Conservation (phyloP, 2,888 invertebrate genomes). For the Nemoura dubitans region DNA sequence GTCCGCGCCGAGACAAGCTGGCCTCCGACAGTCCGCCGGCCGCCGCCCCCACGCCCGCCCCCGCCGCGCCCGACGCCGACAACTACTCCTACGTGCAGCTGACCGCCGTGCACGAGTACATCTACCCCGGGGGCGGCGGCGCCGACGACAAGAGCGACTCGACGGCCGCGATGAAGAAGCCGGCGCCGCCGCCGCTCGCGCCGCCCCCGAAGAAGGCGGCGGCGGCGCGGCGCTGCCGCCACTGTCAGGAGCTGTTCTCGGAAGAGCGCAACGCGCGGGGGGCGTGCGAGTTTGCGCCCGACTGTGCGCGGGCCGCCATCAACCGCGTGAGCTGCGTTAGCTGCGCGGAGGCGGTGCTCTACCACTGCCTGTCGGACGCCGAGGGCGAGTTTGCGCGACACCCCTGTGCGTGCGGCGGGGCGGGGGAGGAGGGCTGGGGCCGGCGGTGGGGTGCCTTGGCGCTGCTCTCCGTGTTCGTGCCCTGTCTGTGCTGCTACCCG, state of each 20-base stretch:
- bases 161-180: conserved; percentile 73
- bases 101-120: conserved; percentile 85
- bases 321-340: conserved; percentile 85
- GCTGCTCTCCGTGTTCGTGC: conserved; percentile 85
- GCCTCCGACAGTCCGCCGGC: conserved; percentile 52
- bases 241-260: conserved; percentile 83
- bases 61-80: conserved; percentile 60
- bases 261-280: conserved; percentile 88
- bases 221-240: conserved; percentile 67
- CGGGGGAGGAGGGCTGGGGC: conserved; percentile 75
- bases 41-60: conserved; percentile 53
- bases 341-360: conserved; percentile 89
- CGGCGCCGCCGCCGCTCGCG: conserved; percentile 62
- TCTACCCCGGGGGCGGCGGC: conserved; percentile 77
- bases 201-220: conserved; percentile 57
- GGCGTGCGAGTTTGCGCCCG: conserved; percentile 87
- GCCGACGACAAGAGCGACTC: conserved; percentile 64
- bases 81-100: conserved; percentile 87
- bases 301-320: conserved; percentile 80
- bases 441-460: conserved; percentile 89
- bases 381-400: conserved; percentile 88
- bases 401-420: conserved; percentile 77
- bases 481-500: conserved; percentile 94
- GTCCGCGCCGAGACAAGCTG: conserved; percentile 62
- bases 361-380: conserved; percentile 92